These are phyloP conservation scores for Microchrysa polita DNA, from an alignment of 2,888 invertebrate genomes.

Conservation along the genomic window DNA sequence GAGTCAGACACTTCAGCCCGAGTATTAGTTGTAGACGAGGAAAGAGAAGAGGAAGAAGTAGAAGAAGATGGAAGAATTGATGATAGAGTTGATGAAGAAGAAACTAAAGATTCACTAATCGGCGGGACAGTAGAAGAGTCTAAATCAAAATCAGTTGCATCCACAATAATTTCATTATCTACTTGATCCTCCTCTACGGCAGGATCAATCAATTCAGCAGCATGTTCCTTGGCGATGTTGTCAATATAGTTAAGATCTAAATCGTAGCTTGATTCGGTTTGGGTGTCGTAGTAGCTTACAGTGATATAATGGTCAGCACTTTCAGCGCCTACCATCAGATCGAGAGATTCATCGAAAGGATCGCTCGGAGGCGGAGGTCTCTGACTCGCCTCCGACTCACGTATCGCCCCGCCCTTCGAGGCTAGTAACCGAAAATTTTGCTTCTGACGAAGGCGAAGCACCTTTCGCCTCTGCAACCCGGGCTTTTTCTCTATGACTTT, in stretches of 20 bases:
- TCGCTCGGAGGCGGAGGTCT: background rate
- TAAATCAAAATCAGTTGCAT: constrained; percentile 17
- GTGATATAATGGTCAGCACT: constrained; percentile 5
- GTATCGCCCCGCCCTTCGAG: constrained; percentile 40
- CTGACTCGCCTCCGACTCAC: constrained; percentile 1
- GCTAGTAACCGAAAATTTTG: constrained; percentile 44
- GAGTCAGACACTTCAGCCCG: background rate
- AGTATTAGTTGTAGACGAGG: background rate
- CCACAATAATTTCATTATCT: constrained; percentile 14
- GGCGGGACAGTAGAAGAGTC: background rate
- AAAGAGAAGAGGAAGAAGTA: background rate
- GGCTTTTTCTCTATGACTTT: constrained; percentile 35
- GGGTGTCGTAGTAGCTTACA: constrained; percentile 22
- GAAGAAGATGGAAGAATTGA: background rate
- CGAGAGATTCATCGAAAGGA: background rate
- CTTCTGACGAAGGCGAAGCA: constrained; percentile 43
- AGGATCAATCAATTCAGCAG: background rate
- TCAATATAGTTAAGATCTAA: constrained; percentile 28
- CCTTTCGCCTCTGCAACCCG: constrained; percentile 33
- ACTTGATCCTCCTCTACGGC: background rate
- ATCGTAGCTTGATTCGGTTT: constrained; percentile 33
- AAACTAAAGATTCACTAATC: constrained; percentile 27
- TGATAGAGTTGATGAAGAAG: constrained; percentile 2
- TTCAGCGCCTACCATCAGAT: background rate
- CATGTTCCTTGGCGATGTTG: background rate